These are phyloP conservation scores for Callocephalon fimbriatum DNA, from an alignment of 2,113 vertebrate species.

Conservation along the genomic window DNA sequence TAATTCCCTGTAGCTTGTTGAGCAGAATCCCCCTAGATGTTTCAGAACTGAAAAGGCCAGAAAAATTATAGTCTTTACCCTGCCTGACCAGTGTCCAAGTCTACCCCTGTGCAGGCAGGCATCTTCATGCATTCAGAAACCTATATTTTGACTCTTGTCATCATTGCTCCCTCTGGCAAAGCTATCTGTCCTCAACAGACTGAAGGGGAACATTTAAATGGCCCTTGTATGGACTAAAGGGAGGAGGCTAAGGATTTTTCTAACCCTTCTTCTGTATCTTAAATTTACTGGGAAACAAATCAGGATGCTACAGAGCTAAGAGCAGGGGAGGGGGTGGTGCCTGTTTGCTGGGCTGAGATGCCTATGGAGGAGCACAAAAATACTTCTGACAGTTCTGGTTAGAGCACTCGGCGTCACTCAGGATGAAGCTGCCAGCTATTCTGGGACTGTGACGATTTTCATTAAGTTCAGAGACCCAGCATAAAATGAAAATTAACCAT, in stretches of 20 bases:
- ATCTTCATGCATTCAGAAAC: fast-evolving
- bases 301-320: not conserved
- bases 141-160: fast-evolving
- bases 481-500: not conserved
- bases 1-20: not conserved
- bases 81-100: fast-evolving
- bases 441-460: not conserved
- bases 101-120: not conserved
- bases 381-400: not conserved
- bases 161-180: not conserved
- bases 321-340: not conserved
- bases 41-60: not conserved
- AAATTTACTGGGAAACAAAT: not conserved
- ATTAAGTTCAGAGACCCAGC: not conserved
- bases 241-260: not conserved
- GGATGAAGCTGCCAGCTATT: fast-evolving
- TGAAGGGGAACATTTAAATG: not conserved
- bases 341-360: not conserved
- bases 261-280: not conserved
- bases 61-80: fast-evolving
- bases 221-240: not conserved
- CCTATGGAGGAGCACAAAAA: not conserved
- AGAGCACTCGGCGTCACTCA: fast-evolving
- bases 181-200: not conserved
- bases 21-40: fast-evolving